phyloP scores from a whole-genome alignment of 2,888 invertebrate genomes.

The Notodonta dromedarius region DNA sequence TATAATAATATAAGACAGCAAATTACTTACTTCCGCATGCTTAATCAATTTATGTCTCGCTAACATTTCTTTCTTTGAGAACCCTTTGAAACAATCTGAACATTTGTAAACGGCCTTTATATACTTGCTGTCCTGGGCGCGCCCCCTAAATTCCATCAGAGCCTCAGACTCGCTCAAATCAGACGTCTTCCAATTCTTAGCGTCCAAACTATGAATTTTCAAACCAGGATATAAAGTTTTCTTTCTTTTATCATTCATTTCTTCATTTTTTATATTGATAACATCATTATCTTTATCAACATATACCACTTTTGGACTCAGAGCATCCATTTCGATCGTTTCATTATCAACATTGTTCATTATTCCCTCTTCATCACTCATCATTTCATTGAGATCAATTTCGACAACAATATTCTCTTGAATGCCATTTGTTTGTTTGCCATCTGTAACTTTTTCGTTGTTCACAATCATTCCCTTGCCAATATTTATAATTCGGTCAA shows the following conservation, averaged over 20 bases:
- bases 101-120: slow-evolving; percentile 61
- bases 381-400: neutral
- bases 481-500: slow-evolving; percentile 7
- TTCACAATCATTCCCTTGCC: slow-evolving; percentile 6
- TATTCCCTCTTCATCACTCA: neutral
- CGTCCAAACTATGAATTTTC: slow-evolving; percentile 14
- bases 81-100: slow-evolving; percentile 66
- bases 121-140: slow-evolving; percentile 57
- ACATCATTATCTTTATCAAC: slow-evolving; percentile 38
- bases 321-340: neutral
- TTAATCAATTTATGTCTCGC: slow-evolving; percentile 58
- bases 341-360: neutral
- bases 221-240: slow-evolving; percentile 17
- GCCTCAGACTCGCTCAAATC: slow-evolving; percentile 68
- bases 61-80: slow-evolving; percentile 68
- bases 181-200: slow-evolving; percentile 60
- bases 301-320: slow-evolving; percentile 39
- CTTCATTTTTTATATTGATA: slow-evolving; percentile 30
- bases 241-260: slow-evolving; percentile 23
- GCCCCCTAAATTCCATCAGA: slow-evolving; percentile 55
- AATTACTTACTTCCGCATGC: slow-evolving; percentile 60
- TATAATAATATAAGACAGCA: too few species aligned
- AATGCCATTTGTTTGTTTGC: slow-evolving; percentile 6
- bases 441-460: slow-evolving; percentile 23
- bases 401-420: neutral